Conservation (phyloP, 1,140 invertebrate genomes). For the Panulirus ornatus region DNA sequence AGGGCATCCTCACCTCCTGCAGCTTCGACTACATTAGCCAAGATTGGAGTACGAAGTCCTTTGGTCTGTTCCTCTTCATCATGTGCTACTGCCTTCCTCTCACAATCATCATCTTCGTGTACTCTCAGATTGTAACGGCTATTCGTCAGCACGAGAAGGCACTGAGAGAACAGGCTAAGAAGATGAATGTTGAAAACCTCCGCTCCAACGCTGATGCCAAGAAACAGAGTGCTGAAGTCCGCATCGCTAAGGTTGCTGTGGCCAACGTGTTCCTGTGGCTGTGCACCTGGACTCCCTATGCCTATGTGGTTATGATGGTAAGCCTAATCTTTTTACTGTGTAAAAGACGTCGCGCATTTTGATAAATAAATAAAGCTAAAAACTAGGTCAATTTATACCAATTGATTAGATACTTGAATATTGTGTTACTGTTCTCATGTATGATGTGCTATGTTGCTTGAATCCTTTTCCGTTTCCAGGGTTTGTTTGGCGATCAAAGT, state of each 20-base stretch:
- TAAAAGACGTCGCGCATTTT: too few species aligned
- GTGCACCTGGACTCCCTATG: conserved; percentile 79
- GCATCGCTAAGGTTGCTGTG: conserved; percentile 78
- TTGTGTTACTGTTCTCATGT: too few species aligned
- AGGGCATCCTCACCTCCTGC: conserved; percentile 76
- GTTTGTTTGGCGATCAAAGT: conserved; percentile 76
- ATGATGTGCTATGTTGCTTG: too few species aligned
- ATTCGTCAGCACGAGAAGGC: conserved; percentile 79
- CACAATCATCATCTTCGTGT: conserved; percentile 77
- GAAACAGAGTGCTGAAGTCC: conserved; percentile 75
- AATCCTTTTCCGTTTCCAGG: conserved; percentile 67
- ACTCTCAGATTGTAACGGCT: conserved; percentile 79
- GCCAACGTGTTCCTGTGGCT: conserved; percentile 78
- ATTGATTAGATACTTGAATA: too few species aligned
- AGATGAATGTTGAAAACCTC: conserved; percentile 78
- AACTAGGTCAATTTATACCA: too few species aligned
- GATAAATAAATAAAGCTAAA: too few species aligned
- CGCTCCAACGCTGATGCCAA: conserved; percentile 75
- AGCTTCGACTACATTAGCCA: conserved; percentile 76
- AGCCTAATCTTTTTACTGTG: too few species aligned
- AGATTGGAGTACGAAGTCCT: conserved; percentile 52
- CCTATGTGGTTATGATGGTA: conserved; percentile 77
- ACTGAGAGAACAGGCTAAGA: conserved; percentile 78
- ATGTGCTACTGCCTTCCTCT: conserved; percentile 75
- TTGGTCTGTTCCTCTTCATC: conserved; percentile 74